phyloP scores from a whole-genome alignment of 2,888 invertebrate genomes.

The Scaptomyza tumidula region DNA sequence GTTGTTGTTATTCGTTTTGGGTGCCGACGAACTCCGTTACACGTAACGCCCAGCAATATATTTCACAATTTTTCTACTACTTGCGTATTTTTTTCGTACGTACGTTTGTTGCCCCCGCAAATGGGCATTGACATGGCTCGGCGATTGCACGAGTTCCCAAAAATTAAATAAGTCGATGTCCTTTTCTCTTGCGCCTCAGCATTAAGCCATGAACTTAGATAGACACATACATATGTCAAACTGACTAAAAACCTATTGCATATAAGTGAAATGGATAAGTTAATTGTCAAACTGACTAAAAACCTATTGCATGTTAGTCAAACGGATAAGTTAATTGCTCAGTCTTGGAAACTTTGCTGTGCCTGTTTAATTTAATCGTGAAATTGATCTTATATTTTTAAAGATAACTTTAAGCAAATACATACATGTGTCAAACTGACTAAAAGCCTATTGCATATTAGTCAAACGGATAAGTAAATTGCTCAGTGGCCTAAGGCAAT shows the following conservation, averaged over 20 bases:
- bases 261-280: neutral
- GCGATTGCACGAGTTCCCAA: conserved; percentile 1
- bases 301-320: neutral
- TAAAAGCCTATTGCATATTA: neutral
- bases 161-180: neutral
- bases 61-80: conserved; percentile 12
- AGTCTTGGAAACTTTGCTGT: no score
- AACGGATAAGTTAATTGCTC: no score
- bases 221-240: neutral
- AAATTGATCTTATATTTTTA: neutral
- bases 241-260: neutral
- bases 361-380: no score
- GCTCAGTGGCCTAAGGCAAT: no score
- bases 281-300: neutral
- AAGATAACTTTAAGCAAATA: no score
- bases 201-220: neutral
- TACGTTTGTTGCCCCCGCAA: conserved; percentile 29
- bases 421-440: neutral
- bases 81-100: conserved; percentile 17
- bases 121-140: conserved; percentile 36
- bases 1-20: conserved; percentile 1
- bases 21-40: conserved; percentile 49
- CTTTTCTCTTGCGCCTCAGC: neutral
- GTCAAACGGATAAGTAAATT: no score
- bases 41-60: conserved; percentile 32